Base-by-base conservation (phyloP, 1,140 invertebrate genomes). In the Phymorhynchus buccinoides region DNA sequence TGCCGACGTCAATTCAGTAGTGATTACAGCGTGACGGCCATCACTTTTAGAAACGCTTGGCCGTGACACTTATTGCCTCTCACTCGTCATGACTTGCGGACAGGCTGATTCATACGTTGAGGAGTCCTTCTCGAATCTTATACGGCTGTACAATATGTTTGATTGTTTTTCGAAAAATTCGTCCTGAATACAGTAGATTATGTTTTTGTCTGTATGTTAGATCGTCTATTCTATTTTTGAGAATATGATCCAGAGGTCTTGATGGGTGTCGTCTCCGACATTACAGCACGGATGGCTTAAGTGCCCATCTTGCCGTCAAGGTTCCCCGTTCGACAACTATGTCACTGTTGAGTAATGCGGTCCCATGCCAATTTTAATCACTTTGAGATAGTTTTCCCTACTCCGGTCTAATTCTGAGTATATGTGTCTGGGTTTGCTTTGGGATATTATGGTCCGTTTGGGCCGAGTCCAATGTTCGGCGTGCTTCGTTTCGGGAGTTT, bases 401-500 rank as follows among this genome's bases (percentile, higher is more conserved):
- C 22, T 14, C 16, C 56, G 37, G 22, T 79, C 9, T 42, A 56
- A 56, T 27, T 22, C 62, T n/a, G n/a, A n/a, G n/a, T n/a, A n/a
- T n/a, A n/a, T n/a, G n/a, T n/a, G n/a, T 27, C 79, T 32, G 79
- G 3, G 9, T n/a, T 75, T 4, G 79, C 44, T 80, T 44, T 3
- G 32, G 79, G 18, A 80, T 35, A 41, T 87, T 84, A 35, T 78
- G 71, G 27, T 84, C 83, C 80, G 82, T 87, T n/a, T n/a, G n/a
- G 30, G 84, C 83, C 52, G 73, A 62, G 56, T 87, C 84, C 30
- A 84, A 80, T 22, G 82, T 30, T 85, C 48, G 83, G 88, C 86
- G 42, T 88, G 85, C 27, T 87, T 88, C 48, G 87, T 83, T 41
- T 84, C 82, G 41, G 89, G 87, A 68, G 91, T 85, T 83, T 89